A percentile compares a stretch with the other conserved stretches of the same genome.
Evolutionary conservation across 2,113 vertebrate genomes (phyloP).

Genomic region (Rhinolophus sinicus): DNA sequence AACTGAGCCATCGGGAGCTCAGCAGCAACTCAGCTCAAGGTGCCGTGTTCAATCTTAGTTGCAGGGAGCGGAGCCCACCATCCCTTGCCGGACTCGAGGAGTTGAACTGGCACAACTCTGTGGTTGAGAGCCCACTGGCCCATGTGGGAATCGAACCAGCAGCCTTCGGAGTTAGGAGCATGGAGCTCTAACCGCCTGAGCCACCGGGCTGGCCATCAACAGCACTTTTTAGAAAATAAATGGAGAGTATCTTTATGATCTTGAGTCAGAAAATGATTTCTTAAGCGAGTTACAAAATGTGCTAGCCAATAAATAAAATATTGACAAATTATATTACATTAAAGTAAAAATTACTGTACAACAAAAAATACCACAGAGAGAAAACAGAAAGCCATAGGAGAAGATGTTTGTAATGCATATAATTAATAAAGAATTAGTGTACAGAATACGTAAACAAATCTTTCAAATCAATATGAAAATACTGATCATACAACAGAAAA

Average conservation of each 20-base stretch:
- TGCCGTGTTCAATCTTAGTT: too few relatives aligned
- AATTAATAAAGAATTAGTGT: neutral
- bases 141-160: too few relatives aligned
- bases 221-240: slow-evolving; percentile 25
- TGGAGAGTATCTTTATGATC: neutral
- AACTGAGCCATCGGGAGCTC: too few relatives aligned
- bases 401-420: neutral
- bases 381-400: neutral
- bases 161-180: too few relatives aligned
- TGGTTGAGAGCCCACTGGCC: too few relatives aligned
- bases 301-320: neutral
- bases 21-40: too few relatives aligned
- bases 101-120: too few relatives aligned
- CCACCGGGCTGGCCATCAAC: too few relatives aligned
- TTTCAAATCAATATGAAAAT: neutral
- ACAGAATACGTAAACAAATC: neutral
- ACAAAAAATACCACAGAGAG: neutral
- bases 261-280: neutral
- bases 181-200: too few relatives aligned
- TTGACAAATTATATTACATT: neutral
- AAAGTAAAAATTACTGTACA: slow-evolving; percentile 2
- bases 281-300: neutral
- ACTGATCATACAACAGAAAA: neutral
- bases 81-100: too few relatives aligned
- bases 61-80: too few relatives aligned